Evolutionary conservation across 2,113 vertebrate species (phyloP).

Genomic region (Manacus vitellinus): DNA sequence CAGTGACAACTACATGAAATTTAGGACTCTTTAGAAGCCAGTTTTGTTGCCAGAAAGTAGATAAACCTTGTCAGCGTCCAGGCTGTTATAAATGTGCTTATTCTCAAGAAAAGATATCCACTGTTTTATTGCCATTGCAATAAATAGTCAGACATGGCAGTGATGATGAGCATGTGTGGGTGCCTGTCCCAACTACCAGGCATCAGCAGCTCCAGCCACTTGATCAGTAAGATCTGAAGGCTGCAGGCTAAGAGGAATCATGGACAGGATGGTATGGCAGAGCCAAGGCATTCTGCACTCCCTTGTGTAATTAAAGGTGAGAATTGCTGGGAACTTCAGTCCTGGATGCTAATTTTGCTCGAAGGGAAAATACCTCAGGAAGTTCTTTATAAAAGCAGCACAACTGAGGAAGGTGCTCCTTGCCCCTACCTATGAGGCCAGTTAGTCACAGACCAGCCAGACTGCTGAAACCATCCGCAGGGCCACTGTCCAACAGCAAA

Average conservation of each 20-base stretch:
- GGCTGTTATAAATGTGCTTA: not conserved
- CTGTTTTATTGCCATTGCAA: not conserved
- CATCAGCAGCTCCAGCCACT: not conserved
- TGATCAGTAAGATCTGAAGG: not conserved
- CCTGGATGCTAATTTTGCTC: not conserved
- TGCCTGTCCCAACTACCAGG: not conserved
- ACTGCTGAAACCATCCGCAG: not conserved
- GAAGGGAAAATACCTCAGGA: not conserved
- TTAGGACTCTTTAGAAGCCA: not conserved
- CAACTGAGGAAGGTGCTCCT: not conserved
- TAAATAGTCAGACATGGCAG: rapidly evolving
- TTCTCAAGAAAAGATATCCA: not conserved
- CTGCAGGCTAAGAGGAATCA: not conserved
- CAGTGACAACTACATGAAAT: not conserved
- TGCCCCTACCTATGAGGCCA: not conserved
- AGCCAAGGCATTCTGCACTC: not conserved
- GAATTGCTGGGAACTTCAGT: not conserved
- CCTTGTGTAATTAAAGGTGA: not conserved
- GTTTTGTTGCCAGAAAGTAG: not conserved
- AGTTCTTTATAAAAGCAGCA: not conserved
- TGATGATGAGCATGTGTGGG: not conserved
- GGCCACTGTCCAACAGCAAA: not conserved
- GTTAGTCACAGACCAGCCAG: not conserved
- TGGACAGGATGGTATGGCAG: rapidly evolving
- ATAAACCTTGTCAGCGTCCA: not conserved